phyloP scores from a whole-genome alignment of 2,888 invertebrate species.

The Mechanitis messenoides region DNA sequence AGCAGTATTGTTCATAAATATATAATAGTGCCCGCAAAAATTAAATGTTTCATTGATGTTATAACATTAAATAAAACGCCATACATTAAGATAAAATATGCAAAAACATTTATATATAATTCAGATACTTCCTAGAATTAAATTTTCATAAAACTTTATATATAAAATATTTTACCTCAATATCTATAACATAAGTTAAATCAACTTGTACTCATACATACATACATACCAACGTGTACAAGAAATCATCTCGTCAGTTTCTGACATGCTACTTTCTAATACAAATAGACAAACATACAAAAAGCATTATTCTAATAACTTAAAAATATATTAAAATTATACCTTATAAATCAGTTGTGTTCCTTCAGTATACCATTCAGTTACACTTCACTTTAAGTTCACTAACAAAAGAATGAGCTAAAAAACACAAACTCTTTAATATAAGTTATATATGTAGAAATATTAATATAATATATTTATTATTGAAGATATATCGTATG shows the following conservation, averaged over 20 bases:
- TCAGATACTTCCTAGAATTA: constrained; percentile 25
- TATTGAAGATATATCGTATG: constrained; percentile 22
- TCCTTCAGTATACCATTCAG: constrained; percentile 49
- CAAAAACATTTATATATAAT: constrained; percentile 28
- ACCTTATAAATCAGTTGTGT: constrained; percentile 61
- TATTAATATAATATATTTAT: constrained; percentile 25
- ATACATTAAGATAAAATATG: constrained; percentile 30
- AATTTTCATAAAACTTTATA: constrained; percentile 27
- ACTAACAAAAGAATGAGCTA: constrained; percentile 47
- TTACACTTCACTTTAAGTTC: constrained; percentile 65
- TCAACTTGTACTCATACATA: constrained; percentile 54
- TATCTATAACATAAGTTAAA: constrained; percentile 53
- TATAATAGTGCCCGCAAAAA: constrained; percentile 33
- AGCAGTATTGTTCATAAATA: constrained; percentile 36
- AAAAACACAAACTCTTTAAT: constrained; percentile 24
- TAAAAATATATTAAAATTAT: constrained; percentile 34
- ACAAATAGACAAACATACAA: constrained; percentile 43
- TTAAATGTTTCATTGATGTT: neutral
- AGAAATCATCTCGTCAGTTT: constrained; percentile 61
- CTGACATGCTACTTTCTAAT: constrained; percentile 72
- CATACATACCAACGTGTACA: constrained; percentile 50
- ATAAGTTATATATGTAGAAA: no score
- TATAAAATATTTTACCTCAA: constrained; percentile 18
- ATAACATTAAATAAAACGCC: constrained; percentile 22
- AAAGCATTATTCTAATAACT: constrained; percentile 16